These are phyloP conservation scores for Forbesichthys papilliferus DNA, from an alignment of 2,113 vertebrate species.

Conservation along the genomic window DNA sequence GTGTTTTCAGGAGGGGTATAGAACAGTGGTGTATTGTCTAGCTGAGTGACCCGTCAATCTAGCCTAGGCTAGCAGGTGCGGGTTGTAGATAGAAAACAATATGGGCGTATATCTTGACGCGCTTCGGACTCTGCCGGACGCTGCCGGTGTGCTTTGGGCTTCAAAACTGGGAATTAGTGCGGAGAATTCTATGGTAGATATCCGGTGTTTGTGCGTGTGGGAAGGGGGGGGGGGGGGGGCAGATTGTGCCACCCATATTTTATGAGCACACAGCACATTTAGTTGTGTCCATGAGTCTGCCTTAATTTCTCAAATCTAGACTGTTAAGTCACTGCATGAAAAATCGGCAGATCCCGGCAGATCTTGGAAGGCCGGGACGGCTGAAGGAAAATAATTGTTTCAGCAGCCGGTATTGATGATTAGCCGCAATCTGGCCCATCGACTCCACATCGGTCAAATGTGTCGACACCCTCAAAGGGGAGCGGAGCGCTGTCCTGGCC, in stretches of 20 bases:
- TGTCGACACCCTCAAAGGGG: conserved; percentile 69
- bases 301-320: conserved; percentile 69
- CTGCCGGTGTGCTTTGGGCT: no score
- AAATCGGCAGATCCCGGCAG: conserved; percentile 68
- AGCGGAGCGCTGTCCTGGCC: conserved; percentile 56
- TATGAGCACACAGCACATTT: conserved; percentile 61
- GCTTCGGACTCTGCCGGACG: no score
- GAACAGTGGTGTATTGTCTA: no score
- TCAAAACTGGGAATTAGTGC: no score
- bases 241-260: conserved; percentile 50
- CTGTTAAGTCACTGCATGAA: conserved; percentile 61
- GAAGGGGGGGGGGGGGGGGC: no score
- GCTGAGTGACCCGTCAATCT: no score
- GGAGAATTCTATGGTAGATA: no score
- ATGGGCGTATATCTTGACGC: no score
- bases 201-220: no score
- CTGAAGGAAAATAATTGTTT: conserved; percentile 77
- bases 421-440: conserved; percentile 77
- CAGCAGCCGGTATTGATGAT: conserved; percentile 71
- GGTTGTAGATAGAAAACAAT: no score
- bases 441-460: conserved; percentile 80
- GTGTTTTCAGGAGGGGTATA: no score
- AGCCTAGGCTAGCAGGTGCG: no score
- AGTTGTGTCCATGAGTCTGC: conserved; percentile 58
- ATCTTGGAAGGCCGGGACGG: conserved; percentile 70